Percentiles rank a stretch among this genome's conserved stretches.
Conservation (phyloP, 2,797 vertebrate genomes). For the Halcyon badia region DNA sequence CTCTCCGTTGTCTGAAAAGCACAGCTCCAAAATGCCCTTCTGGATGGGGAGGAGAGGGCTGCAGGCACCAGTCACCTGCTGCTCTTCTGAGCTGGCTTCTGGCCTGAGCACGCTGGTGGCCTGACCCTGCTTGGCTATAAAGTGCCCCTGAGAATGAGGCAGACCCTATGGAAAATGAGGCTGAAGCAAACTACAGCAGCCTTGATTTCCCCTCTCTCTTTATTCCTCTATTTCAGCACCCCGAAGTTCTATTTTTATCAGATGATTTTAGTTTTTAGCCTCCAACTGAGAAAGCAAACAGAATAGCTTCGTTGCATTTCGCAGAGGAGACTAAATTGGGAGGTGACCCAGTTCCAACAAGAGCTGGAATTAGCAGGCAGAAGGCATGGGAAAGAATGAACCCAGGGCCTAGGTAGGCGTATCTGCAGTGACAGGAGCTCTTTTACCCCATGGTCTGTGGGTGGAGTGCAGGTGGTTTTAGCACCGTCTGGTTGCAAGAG, state of each 20-base stretch:
- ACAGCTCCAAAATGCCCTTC: neutral
- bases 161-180: neutral
- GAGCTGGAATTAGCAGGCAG: neutral
- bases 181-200: neutral
- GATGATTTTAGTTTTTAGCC: neutral
- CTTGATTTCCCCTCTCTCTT: neutral
- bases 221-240: neutral
- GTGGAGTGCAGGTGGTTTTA: neutral
- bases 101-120: neutral
- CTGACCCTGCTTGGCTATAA: neutral
- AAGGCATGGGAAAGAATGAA: neutral
- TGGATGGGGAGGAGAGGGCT: neutral
- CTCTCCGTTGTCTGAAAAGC: neutral
- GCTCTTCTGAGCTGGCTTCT: neutral
- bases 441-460: neutral
- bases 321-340: constrained; percentile 35
- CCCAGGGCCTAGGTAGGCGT: neutral
- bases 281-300: constrained; percentile 18
- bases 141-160: neutral
- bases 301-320: neutral
- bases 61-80: neutral
- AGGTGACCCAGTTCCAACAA: constrained; percentile 31
- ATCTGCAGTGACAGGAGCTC: neutral
- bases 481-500: neutral
- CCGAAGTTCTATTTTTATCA: constrained; percentile 1